phyloP scores from a whole-genome alignment of 1,140 invertebrate species.

The Lasaia peninsularis region DNA sequence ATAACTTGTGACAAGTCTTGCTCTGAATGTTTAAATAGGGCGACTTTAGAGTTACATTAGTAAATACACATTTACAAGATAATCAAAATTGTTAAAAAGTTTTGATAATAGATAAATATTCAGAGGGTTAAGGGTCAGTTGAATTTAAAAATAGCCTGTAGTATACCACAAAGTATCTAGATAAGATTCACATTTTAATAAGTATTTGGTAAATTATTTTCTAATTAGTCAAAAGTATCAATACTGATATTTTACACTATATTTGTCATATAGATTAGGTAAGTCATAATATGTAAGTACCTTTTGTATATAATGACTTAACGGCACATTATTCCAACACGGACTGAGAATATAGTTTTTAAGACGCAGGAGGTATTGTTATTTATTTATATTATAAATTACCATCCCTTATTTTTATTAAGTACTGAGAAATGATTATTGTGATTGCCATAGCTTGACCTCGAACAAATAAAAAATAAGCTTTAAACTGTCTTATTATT shows the following conservation, averaged over 20 bases:
- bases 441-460: slow-evolving; percentile 62
- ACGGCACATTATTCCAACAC: slow-evolving; percentile 37
- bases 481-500: slow-evolving; percentile 24
- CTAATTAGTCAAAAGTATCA: slow-evolving; percentile 5
- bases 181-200: not conserved
- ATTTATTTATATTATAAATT: slow-evolving; percentile 49
- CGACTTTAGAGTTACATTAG: not conserved
- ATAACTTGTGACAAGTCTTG: not conserved
- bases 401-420: slow-evolving; percentile 31
- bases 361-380: slow-evolving; percentile 36
- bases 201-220: slow-evolving; percentile 1
- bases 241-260: not conserved
- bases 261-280: slow-evolving; percentile 11
- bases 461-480: slow-evolving; percentile 55
- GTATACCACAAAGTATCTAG: not conserved
- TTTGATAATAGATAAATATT: slow-evolving; percentile 1
- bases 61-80: not conserved
- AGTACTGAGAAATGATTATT: slow-evolving; percentile 44
- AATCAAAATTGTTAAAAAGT: not conserved
- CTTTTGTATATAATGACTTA: slow-evolving; percentile 29
- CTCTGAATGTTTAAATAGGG: not conserved
- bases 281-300: slow-evolving; percentile 17
- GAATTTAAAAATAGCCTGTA: slow-evolving; percentile 1
- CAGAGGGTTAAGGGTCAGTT: not conserved
- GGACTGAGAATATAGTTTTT: slow-evolving; percentile 34